Evolutionary conservation across 2,797 vertebrate genomes (phyloP).

Genomic region (Malacoctenus gilli): DNA sequence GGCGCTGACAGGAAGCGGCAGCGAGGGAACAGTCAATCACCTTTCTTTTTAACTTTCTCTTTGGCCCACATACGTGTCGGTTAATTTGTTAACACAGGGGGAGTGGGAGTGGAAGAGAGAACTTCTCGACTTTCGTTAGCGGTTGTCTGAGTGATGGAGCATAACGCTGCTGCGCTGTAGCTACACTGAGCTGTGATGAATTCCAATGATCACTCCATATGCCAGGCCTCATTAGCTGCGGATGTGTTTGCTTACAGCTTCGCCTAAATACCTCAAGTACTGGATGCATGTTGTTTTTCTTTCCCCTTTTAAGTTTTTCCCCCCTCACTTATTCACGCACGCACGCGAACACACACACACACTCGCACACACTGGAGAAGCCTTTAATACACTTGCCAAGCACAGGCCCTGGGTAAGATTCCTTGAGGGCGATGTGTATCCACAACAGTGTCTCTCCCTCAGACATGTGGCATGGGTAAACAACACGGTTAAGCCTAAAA

Average conservation of each 20-base stretch:
- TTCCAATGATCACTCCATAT: slow-evolving; percentile 77
- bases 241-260: slow-evolving; percentile 81
- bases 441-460: slow-evolving; percentile 79
- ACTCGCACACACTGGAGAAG: slow-evolving; percentile 52
- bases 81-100: slow-evolving; percentile 66
- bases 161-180: slow-evolving; percentile 52
- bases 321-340: slow-evolving; percentile 36
- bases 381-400: slow-evolving; percentile 79
- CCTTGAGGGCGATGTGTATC: slow-evolving; percentile 79
- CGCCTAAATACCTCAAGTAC: slow-evolving; percentile 76
- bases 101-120: slow-evolving; percentile 7
- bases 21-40: slow-evolving; percentile 72
- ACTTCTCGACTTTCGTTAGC: slow-evolving; percentile 34
- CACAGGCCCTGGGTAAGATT: slow-evolving; percentile 76
- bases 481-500: slow-evolving; percentile 85
- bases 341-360: slow-evolving; percentile 23
- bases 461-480: slow-evolving; percentile 85
- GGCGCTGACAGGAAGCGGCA: slow-evolving; percentile 65
- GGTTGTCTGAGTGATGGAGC: slow-evolving; percentile 64
- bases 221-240: slow-evolving; percentile 79
- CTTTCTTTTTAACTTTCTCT: slow-evolving; percentile 65
- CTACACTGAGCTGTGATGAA: slow-evolving; percentile 71
- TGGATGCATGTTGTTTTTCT: slow-evolving; percentile 76
- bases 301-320: slow-evolving; percentile 71
- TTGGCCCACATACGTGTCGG: slow-evolving; percentile 55